phyloP scores from a whole-genome alignment of 2,888 invertebrate species.

The Mesorhabditis spiculigera region DNA sequence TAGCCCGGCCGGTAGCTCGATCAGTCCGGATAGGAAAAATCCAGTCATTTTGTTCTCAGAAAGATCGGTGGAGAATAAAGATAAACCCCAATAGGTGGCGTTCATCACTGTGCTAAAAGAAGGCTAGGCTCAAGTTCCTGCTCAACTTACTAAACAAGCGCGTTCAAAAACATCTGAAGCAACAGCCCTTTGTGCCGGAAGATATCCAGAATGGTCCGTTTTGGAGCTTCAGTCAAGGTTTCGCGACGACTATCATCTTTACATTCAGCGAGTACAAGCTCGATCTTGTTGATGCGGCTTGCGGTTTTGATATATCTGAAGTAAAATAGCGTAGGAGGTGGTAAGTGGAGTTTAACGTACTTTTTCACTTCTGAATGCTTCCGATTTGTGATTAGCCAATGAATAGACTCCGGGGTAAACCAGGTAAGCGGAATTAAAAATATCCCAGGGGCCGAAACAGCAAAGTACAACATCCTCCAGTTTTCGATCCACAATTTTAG shows the following conservation, averaged over 20 bases:
- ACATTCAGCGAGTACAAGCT: conserved; percentile 27
- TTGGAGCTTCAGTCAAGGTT: conserved; percentile 13
- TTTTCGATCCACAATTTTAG: conserved; percentile 34
- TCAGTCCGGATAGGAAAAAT: conserved; percentile 54
- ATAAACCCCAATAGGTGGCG: conserved; percentile 55
- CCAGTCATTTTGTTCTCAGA: conserved; percentile 52
- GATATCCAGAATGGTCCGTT: conserved; percentile 31
- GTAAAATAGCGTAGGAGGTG: not conserved
- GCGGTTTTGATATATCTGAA: conserved; percentile 37
- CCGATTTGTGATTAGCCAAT: conserved; percentile 50
- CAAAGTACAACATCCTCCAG: conserved; percentile 51
- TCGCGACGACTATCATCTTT: not conserved
- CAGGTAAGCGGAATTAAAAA: conserved; percentile 46
- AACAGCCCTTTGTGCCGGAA: conserved; percentile 29
- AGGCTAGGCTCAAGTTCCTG: not conserved
- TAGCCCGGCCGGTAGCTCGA: conserved; percentile 53
- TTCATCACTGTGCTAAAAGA: conserved; percentile 48
- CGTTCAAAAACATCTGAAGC: conserved; percentile 41
- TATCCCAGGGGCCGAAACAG: conserved; percentile 38
- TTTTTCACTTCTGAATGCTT: conserved; percentile 32
- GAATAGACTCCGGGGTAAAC: conserved; percentile 46
- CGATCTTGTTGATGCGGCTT: conserved; percentile 32
- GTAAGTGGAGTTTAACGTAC: conserved; percentile 15
- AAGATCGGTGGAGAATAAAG: conserved; percentile 51
- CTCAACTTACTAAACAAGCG: conserved; percentile 41